phyloP scores from a whole-genome alignment of 2,888 invertebrate genomes.

The Athalia cordata region DNA sequence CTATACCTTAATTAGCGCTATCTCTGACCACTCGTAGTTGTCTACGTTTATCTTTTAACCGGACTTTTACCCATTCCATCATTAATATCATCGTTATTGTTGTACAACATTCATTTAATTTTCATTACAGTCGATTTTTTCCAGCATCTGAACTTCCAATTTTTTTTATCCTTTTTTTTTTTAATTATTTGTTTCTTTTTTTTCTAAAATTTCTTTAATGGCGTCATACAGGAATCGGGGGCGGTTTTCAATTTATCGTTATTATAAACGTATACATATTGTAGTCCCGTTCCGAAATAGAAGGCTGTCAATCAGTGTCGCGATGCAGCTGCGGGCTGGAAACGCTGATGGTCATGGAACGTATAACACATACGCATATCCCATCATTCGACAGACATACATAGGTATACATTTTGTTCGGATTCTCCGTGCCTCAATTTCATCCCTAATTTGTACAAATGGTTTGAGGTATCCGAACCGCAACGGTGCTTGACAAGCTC shows the following conservation, averaged over 20 bases:
- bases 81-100: constrained; percentile 49
- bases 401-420: constrained; percentile 4
- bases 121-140: too few relatives aligned
- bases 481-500: constrained; percentile 29
- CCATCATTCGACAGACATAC: background rate
- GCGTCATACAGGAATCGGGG: too few relatives aligned
- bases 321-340: constrained; percentile 19
- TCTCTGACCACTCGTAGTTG: constrained; percentile 51
- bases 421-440: constrained; percentile 3
- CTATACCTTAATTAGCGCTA: constrained; percentile 65
- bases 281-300: constrained; percentile 1
- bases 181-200: constrained; percentile 9
- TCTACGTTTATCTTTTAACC: constrained; percentile 55
- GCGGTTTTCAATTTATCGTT: background rate
- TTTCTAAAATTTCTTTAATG: background rate
- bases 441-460: constrained; percentile 41
- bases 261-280: background rate
- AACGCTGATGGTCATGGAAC: too few relatives aligned
- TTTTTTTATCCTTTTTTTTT: constrained; percentile 27
- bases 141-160: too few relatives aligned
- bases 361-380: too few relatives aligned
- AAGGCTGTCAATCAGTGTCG: constrained; percentile 39
- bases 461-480: constrained; percentile 23
- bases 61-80: constrained; percentile 40
- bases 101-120: constrained; percentile 42